Conservation (phyloP, 2,113 vertebrate genomes). For the Leucoraja erinaceus region DNA sequence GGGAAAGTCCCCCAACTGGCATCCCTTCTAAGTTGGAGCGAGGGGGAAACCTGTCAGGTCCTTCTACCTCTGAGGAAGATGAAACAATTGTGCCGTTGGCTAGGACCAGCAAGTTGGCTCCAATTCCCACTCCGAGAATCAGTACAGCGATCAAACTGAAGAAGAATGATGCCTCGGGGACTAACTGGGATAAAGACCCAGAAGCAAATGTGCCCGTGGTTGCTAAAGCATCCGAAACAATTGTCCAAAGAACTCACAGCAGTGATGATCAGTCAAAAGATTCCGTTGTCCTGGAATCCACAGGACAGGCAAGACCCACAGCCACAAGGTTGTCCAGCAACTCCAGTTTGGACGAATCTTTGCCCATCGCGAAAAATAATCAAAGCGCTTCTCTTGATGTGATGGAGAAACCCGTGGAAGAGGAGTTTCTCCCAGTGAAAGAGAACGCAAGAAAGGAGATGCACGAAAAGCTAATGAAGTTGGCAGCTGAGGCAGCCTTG, state of each 20-base stretch:
- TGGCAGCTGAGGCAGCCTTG: neutral
- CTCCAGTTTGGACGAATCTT: neutral
- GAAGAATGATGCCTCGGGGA: neutral
- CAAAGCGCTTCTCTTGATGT: neutral
- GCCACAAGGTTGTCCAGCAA: neutral
- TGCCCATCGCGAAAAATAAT: neutral
- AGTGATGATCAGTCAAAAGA: neutral
- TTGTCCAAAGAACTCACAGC: neutral
- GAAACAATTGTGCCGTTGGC: constrained; percentile 41
- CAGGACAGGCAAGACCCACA: neutral
- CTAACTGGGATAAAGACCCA: neutral
- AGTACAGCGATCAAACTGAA: neutral
- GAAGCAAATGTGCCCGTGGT: neutral
- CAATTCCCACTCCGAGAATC: neutral
- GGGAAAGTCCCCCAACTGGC: neutral
- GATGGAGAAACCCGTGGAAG: neutral
- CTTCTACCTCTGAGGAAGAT: constrained; percentile 48
- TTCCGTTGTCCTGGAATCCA: neutral
- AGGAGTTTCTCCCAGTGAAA: neutral
- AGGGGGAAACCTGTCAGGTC: constrained; percentile 47
- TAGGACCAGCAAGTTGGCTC: neutral
- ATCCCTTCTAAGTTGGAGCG: constrained; percentile 41
- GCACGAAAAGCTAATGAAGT: neutral
- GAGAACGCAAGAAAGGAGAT: neutral
- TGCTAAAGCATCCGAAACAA: neutral